Base-by-base conservation (phyloP, 2,888 invertebrate genomes). In the Tineola bisselliella region DNA sequence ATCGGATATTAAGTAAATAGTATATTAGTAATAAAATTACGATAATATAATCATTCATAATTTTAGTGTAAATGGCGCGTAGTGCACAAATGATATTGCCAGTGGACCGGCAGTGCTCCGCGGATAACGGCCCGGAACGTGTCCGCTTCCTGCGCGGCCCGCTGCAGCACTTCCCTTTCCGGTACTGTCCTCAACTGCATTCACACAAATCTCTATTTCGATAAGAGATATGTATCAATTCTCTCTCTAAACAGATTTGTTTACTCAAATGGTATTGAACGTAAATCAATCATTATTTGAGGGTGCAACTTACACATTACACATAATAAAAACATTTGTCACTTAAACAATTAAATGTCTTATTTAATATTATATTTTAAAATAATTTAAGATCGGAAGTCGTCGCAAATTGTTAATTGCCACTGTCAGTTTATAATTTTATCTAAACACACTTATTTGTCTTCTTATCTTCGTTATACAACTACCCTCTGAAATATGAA, bases 71-170 rank as follows among this genome's bases (percentile, higher is more conserved):
- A 48, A 18, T 48, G 48, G 15, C 15, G 54, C 12, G 58, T 58
- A 12, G 38, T 38, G 8, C 33, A 58, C 56, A 56, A 64, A 63
- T 60, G 70, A 71, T 72, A 73, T 67, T 57, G 62, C 63, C 64
- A 62, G 67, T 38, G 38, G 38, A 62, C 66, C 76, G 77, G 77
- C 77, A 67, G 72, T 69, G 72, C 70, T 68, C 70, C 70, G 73
- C 70, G 76, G 79, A 80, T 82, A 79, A 79, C 80, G 77, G 70
- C 66, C 76, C 78, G 79, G 77, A 79, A 81, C 79, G 76, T 70
- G 71, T 74, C 76, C 79, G 77, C 71, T 71, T 65, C 67, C 66
- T 67, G 62, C 63, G 64, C 62, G 64, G 62, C 63, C 64, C 62
- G 64, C 61, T 43, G 52, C 61, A 44, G 61, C 59, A 38, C 48